Base-by-base conservation (phyloP, 2,888 invertebrate genomes). In the Seira sanloemensis region DNA sequence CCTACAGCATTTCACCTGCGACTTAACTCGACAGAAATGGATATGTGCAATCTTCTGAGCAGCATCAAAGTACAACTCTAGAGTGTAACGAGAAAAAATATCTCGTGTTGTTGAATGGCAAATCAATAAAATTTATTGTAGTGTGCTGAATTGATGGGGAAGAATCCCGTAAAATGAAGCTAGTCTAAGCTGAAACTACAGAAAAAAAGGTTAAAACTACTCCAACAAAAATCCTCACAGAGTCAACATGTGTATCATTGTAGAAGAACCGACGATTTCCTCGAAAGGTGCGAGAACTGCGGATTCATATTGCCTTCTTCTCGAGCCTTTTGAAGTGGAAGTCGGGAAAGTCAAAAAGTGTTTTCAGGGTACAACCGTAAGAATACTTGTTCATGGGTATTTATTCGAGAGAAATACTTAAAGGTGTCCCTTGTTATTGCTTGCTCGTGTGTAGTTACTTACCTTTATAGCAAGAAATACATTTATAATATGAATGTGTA, bases 41-140 rank as follows among this genome's bases (percentile, higher is more conserved):
- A 37, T 37, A 62, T 62, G 21, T 62, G 21, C 21, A 62, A 62
- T 62, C 62, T 16, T 62, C 21, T 1, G 19, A 62, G 19, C 62
- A 62, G 62, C n/a, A 58, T 4, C 58, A 62, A 62, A n/a, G 5
- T 16, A 4, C 62, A 62, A 23, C 62, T n/a, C n/a, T n/a, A 62
- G n/a, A 50, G n/a, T 50, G 50, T 62, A 62, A 62, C 50, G 21
- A 21, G 77, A 72, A 46, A 75, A 54, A 73, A 65, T 73, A 58
- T 25, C 73, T 77, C 24, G 66, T 54, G 46, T 58, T 68, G 73
- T 72, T 87, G 85, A 88, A 89, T 88, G 87, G 89, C 80, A 87
- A 89, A 89, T 89, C 88, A 84, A 89, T 89, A 88, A 86, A 87
- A 88, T 89, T 89, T 89, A 89, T 88, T 87, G 87, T 88, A 85